Conservation (phyloP, 2,888 invertebrate species). For the Pediacus dermestoides region DNA sequence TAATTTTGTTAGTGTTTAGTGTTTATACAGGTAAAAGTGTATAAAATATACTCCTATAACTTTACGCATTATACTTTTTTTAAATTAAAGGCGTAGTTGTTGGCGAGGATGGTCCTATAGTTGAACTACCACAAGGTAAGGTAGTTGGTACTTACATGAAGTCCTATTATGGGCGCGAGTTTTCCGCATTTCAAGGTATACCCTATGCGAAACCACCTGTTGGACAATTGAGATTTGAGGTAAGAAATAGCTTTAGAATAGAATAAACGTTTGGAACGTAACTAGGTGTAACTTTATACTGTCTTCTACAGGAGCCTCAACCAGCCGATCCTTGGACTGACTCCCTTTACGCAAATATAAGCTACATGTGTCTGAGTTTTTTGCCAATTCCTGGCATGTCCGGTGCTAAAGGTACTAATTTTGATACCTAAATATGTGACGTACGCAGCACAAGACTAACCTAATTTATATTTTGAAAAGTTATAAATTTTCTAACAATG, state of each 20-base stretch:
- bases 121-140: constrained; percentile 26
- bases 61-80: too few relatives aligned
- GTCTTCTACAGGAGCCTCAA: constrained; percentile 35
- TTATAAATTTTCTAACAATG: too few relatives aligned
- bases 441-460: too few relatives aligned
- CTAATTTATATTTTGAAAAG: too few relatives aligned
- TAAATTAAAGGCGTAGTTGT: background rate
- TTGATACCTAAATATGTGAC: too few relatives aligned
- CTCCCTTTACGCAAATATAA: constrained; percentile 30
- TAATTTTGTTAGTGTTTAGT: too few relatives aligned
- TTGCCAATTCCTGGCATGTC: constrained; percentile 46
- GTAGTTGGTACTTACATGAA: constrained; percentile 25
- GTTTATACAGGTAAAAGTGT: too few relatives aligned
- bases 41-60: too few relatives aligned
- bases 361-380: constrained; percentile 35
- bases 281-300: too few relatives aligned
- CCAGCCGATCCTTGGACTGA: constrained; percentile 35
- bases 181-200: constrained; percentile 35
- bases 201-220: constrained; percentile 36
- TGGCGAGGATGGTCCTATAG: constrained; percentile 28
- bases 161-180: constrained; percentile 30
- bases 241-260: too few relatives aligned
- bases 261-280: too few relatives aligned
- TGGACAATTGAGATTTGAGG: constrained; percentile 32
- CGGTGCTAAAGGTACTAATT: constrained; percentile 58